Base-by-base conservation (phyloP, 1,140 invertebrate genomes). In the Charaxes varanes region DNA sequence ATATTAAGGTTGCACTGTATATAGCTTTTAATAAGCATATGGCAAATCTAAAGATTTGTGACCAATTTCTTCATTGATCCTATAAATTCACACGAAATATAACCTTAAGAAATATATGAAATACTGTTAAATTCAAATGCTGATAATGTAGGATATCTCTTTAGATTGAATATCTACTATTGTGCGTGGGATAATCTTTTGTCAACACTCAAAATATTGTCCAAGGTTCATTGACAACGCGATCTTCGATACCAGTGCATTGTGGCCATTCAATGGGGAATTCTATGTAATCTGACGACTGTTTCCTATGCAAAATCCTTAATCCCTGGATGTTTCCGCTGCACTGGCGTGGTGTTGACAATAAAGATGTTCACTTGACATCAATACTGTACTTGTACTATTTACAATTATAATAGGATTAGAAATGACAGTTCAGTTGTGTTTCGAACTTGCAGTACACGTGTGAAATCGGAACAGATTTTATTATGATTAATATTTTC, bases 401-500 rank as follows among this genome's bases (percentile, higher is more conserved):
- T 71, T 71, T 68, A 62, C 51, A 47, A 41, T 40, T 40, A 71
- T 76, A 76, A 81, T 78, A 62, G 69, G 73, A 78, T 81, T 81
- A 81, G 47, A 40, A 46, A 28, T 37, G 34, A 61, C 54, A 26
- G 21, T 14, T 37, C 14, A 40, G 41, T 41, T 46, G 11, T 38
- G 53, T 63, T 66, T 54, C 60, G 53, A 68, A 37, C 37, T 38
- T 18, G 26, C 33, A 27, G 6, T 7, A 15, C 6, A 40, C 37
- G 37, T 40, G 37, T 44, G 41, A 51, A 44, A 37, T 24, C 36
- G 34, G 6, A 33, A 12, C 16, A 15, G n/a, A 13, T 13, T 4
- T n/a, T 16, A 8, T 14, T 27, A 5, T 27, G 13, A 2, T 14
- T 12, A n/a, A n/a, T n/a, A n/a, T n/a, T n/a, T n/a, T n/a, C n/a